Base-by-base conservation (phyloP, 1,140 invertebrate species). In the Drosophila bipectinata region DNA sequence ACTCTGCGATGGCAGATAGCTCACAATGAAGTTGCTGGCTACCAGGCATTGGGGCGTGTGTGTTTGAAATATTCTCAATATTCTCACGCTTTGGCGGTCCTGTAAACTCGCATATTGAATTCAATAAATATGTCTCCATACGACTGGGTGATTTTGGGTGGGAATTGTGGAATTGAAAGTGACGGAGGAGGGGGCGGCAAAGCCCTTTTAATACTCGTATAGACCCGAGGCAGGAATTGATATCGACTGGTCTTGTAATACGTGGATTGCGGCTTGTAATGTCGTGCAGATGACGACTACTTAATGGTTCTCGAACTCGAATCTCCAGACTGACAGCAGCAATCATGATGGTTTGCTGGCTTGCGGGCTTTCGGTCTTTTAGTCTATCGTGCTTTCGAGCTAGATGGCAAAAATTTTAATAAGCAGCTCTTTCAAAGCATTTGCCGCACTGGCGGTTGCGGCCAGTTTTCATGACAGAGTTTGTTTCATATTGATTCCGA, bases 271-370 rank as follows among this genome's bases (percentile, higher is more conserved):
- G 83, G 83, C 75, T 63, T 85, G 82, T 85, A 85, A 82, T 88
- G 78, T 79, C 83, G 76, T 79, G 71, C 83, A 88, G 82, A 88
- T 88, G 82, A 88, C 83, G 83, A 87, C 82, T 87, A 72, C 80
- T 88, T 73, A 75, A 75, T 75, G 63, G 77, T 60, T 66, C 64
- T 64, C 77, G 63, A 84, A 55, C 57, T 66, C 15, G 2, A 44
- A 8, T 44, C 41, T 48, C 10, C n/a, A 39, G 39, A 32, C 47
- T 59, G 49, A 5, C 45, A 15, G 52, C 39, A 32, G 28, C 21
- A 41, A 41, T 45, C 14, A 10, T 44, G 18, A 18, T 9, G 55
- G 48, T 12, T 55, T 39, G 41, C 24, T 28, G 37, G 30, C 12
- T n/a, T 28, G 26, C 1, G 26, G 37, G 34, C 41, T 59, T 61